phyloP scores from a whole-genome alignment of 2,888 invertebrate species.

The Synergus itoensis region DNA sequence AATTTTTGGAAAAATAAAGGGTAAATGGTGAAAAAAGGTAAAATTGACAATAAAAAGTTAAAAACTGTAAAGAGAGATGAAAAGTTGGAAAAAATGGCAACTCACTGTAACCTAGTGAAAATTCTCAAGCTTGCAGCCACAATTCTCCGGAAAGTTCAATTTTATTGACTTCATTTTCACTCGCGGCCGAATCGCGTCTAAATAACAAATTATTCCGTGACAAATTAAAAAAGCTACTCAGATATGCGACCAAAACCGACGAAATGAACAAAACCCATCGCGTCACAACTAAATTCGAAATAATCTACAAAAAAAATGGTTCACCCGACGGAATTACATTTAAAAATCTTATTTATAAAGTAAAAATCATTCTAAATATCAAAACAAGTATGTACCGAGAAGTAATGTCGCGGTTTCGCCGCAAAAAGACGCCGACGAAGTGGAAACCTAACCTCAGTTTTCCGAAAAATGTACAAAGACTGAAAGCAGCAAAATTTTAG shows the following conservation, averaged over 20 bases:
- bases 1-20: not conserved
- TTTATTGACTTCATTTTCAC: not conserved
- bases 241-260: too few species aligned
- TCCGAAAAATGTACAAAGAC: not conserved
- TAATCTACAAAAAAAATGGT: not conserved
- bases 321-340: not conserved
- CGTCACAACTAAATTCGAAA: not conserved
- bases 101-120: too few species aligned
- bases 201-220: not conserved
- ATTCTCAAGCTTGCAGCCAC: not conserved
- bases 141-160: not conserved
- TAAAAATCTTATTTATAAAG: not conserved
- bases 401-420: not conserved
- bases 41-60: not conserved
- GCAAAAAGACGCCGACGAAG: not conserved
- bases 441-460: too few species aligned
- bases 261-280: not conserved
- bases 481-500: not conserved
- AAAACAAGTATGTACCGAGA: not conserved
- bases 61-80: not conserved
- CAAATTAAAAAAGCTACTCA: not conserved
- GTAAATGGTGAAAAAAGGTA: not conserved
- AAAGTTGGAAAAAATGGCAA: not conserved
- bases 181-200: not conserved
- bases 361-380: not conserved